Conservation (phyloP, 2,113 vertebrate genomes). For the Coracopsis vasa region DNA sequence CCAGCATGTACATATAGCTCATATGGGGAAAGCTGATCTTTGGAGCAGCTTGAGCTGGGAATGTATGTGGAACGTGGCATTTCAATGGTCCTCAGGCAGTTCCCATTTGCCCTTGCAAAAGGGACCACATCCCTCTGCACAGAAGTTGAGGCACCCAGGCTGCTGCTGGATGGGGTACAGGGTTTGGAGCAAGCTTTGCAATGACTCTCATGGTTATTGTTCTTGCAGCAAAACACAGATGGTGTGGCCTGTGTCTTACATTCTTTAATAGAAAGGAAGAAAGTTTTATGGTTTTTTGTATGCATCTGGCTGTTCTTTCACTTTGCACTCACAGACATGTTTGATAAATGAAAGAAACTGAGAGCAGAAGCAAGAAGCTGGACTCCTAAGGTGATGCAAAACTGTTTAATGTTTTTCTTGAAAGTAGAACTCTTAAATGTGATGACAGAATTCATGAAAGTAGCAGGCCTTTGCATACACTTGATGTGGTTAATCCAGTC, state of each 20-base stretch:
- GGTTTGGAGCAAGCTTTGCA: background rate
- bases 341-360: background rate
- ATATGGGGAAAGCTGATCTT: background rate
- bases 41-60: background rate
- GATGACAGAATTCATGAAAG: constrained; percentile 3
- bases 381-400: background rate
- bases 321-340: background rate
- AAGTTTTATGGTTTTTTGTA: background rate
- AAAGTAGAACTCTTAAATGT: background rate
- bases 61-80: background rate
- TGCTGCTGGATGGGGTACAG: background rate
- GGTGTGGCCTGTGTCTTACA: background rate
- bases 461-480: constrained; percentile 3
- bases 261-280: background rate
- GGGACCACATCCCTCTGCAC: background rate
- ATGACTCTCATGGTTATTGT: background rate
- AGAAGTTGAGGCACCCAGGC: background rate
- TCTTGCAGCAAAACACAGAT: background rate
- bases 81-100: background rate
- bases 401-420: background rate
- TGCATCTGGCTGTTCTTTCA: background rate
- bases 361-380: background rate
- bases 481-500: constrained; percentile 25
- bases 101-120: background rate
- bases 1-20: background rate